Base-by-base conservation (phyloP, 2,797 vertebrate species). In the Aphelocoma californica region DNA sequence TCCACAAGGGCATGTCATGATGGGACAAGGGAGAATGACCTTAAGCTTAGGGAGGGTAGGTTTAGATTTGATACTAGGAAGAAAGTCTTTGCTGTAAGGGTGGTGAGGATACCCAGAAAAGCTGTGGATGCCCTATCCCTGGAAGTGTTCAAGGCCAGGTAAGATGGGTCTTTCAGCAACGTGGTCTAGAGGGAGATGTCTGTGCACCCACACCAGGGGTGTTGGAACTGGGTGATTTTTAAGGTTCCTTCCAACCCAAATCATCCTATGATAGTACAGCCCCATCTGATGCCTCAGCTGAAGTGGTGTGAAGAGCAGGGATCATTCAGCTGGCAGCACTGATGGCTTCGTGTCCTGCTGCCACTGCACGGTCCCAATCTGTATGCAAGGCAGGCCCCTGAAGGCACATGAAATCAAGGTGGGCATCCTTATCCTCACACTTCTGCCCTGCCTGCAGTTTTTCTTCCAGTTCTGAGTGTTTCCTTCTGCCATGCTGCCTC, bases 291-390 rank as follows among this genome's bases (percentile, higher is more conserved):
- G 48, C 38, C 40, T 15, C 42, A 34, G 53, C 50, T 80, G 70
- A 58, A 50, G 31, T 23, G 25, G 13, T 1, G 3, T 29, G 44
- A 38, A 65, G 57, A 53, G 7, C 14, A 70, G 51, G 74, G 26
- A 3, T 64, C 28, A 1, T 34, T 67, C 40, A 77, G 11, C n/a
- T 61, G 64, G 29, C n/a, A 70, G 70, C 36, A 7, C 5, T 15
- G 53, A 19, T 72, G 40, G 25, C 32, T 89, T 66, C 0, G 0
- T 50, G 48, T 82, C 44, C 71, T 81, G 42, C 77, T 45, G 72
- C 34, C 1, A 0, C 78, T 47, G 54, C 58, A 36, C 0, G 0
- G 34, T 42, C n/a, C 36, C 29, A 45, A 7, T 13, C 50, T 83
- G 36, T 4, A 5, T 44, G 38, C 62, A 54, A 48, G 44, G 28